These are phyloP conservation scores for Gnatocerus cornutus DNA, from an alignment of 2,888 invertebrate genomes.

Conservation along the genomic window DNA sequence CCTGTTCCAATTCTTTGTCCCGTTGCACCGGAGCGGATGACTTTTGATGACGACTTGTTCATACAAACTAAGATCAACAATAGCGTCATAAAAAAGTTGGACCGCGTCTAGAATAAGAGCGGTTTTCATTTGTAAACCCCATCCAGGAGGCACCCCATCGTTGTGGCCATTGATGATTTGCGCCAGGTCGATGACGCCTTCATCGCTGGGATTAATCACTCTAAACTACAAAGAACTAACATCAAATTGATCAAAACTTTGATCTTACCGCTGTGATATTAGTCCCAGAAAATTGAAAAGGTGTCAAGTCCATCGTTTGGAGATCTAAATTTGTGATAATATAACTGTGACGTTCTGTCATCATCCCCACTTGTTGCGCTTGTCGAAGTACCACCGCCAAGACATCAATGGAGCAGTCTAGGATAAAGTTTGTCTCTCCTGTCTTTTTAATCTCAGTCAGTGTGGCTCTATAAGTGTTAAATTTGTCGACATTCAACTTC, in stretches of 20 bases:
- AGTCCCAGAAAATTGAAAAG: conserved; percentile 85
- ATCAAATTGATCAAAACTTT: background rate
- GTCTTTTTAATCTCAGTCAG: conserved; percentile 82
- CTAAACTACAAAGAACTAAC: conserved; percentile 67
- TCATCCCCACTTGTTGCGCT: conserved; percentile 90
- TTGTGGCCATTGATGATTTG: conserved; percentile 26
- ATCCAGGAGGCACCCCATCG: conserved; percentile 32
- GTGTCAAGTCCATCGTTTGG: conserved; percentile 85
- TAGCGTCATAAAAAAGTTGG: conserved; percentile 84
- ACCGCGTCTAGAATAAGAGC: conserved; percentile 91
- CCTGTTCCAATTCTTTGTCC: conserved; percentile 80
- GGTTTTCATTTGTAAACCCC: conserved; percentile 78
- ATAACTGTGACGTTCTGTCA: conserved; percentile 85
- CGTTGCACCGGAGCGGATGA: conserved; percentile 75
- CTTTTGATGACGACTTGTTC: conserved; percentile 49
- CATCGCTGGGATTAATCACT: conserved; percentile 75
- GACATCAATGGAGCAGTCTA: conserved; percentile 80
- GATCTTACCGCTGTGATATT: conserved; percentile 82
- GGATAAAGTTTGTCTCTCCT: conserved; percentile 81
- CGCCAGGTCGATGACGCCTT: conserved; percentile 39
- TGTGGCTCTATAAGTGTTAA: conserved; percentile 79
- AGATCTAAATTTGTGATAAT: conserved; percentile 88
- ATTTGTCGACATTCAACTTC: conserved; percentile 77
- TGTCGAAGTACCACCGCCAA: conserved; percentile 77
- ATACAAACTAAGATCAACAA: conserved; percentile 75